A percentile compares a stretch with the other conserved stretches of the same genome.
Conservation (phyloP, 2,113 vertebrate species). For the Vulpes vulpes region DNA sequence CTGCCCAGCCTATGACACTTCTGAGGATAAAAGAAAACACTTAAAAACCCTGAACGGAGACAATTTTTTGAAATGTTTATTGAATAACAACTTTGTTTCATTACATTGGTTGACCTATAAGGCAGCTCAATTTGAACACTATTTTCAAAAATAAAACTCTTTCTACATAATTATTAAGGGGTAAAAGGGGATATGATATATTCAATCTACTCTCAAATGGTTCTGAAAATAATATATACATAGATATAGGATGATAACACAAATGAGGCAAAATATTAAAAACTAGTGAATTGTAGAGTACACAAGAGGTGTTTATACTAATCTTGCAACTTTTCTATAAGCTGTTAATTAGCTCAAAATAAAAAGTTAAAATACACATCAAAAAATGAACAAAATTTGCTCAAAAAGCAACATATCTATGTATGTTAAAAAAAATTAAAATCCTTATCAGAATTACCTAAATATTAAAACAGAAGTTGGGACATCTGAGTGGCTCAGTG, state of each 20-base stretch:
- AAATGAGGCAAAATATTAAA: slow-evolving; percentile 25
- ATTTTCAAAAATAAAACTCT: slow-evolving; percentile 23
- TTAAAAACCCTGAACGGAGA: not conserved
- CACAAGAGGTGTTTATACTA: slow-evolving; percentile 28
- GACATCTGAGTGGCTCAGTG: too few species aligned
- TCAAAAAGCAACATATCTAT: not conserved
- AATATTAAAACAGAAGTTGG: not conserved
- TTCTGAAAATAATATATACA: not conserved
- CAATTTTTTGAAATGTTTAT: not conserved
- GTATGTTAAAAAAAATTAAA: not conserved
- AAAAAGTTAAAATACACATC: not conserved
- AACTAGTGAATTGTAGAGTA: not conserved
- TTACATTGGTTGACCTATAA: not conserved
- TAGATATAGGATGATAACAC: not conserved
- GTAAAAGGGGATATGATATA: not conserved
- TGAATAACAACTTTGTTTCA: not conserved
- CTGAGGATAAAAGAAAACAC: not conserved
- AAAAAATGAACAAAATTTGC: slow-evolving; percentile 15
- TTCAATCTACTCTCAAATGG: not conserved
- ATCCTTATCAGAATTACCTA: not conserved
- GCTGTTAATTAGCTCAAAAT: not conserved
- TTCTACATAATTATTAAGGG: not conserved
- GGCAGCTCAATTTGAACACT: not conserved
- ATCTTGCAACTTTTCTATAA: not conserved
- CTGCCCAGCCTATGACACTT: not conserved